Evolutionary conservation across 2,888 invertebrate species (phyloP), one percentile per base, ranked within the genome.

Genomic region (Drosophila colorata): DNA sequence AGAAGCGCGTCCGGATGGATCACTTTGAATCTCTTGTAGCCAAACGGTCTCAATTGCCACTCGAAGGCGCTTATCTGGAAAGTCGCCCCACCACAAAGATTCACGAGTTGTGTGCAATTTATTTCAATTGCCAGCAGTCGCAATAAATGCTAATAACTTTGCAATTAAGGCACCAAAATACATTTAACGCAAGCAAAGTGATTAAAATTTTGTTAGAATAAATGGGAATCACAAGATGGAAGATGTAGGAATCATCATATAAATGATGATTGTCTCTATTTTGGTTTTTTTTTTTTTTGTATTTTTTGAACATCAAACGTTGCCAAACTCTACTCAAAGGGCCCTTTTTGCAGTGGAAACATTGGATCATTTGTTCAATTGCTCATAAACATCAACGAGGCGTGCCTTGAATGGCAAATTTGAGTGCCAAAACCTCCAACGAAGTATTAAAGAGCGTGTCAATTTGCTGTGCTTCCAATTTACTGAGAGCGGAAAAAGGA

Each of bases 41-140:
- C 57, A 18, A 37, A 69, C 52, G 20, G 37, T 65, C 60, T 58
- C 69, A 74, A 74, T 74, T 69, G 67, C 59, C 51, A 59, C 33
- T 33, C 14, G 46, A 11, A 8, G 48, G 37, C 31, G 59, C 56
- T 68, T 82, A 75, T 80, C 69, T 77, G 56, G 61, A 69, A 60
- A 57, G 49, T 28, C 49, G 55, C 8, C 51, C 38, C 48, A 28
- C 13, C 13, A 33, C 11, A 58, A 65, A 68, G 47, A 73, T 74
- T 64, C 59, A 33, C 49, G 52, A 55, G 52, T 53, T 65, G 11
- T 49, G 48, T 69, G 71, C 69, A 85, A 82, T 82, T 82, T 70
- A 72, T 82, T 82, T 81, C 82, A 82, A 82, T 82, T 81, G 87
- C 87, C 74, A 41, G 55, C 51, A 52, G 61, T 60, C 57, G 67